These are phyloP conservation scores for Blastomussa wellsi DNA, from an alignment of 92 coral and sea anemone genomes.

Conservation along the genomic window DNA sequence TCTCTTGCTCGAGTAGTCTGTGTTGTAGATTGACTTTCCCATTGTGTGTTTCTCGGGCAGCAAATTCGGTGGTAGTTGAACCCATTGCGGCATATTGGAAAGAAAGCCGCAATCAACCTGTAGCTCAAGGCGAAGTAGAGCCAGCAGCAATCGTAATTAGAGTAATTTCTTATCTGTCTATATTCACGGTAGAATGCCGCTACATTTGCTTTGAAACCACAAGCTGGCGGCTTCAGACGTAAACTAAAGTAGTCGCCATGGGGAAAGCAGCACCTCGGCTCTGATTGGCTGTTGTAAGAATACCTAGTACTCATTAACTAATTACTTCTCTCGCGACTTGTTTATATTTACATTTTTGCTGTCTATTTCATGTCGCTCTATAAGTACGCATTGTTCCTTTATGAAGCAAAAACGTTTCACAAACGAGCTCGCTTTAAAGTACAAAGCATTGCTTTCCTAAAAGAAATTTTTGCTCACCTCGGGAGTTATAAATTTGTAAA, in stretches of 20 bases:
- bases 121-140: not conserved
- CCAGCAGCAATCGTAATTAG: not conserved
- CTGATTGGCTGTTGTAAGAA: constrained; percentile 36
- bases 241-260: constrained; percentile 53
- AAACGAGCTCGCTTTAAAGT: not conserved
- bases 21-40: constrained; percentile 80
- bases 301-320: constrained; percentile 18
- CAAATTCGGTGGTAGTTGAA: constrained; percentile 81
- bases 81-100: constrained; percentile 81
- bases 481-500: not conserved
- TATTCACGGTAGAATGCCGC: not conserved
- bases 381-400: not conserved
- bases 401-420: not conserved
- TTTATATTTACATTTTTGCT: not conserved
- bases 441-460: not conserved
- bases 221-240: constrained; percentile 6
- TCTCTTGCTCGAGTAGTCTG: constrained; percentile 77
- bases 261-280: constrained; percentile 11
- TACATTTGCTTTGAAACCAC: not conserved
- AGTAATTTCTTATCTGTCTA: not conserved
- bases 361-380: constrained; percentile 10
- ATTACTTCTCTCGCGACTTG: not conserved
- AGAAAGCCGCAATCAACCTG: not conserved
- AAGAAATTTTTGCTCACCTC: not conserved
- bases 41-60: constrained; percentile 74